Evolutionary conservation across 2,888 invertebrate species (phyloP).

Genomic region (Ochropleura leucogaster): DNA sequence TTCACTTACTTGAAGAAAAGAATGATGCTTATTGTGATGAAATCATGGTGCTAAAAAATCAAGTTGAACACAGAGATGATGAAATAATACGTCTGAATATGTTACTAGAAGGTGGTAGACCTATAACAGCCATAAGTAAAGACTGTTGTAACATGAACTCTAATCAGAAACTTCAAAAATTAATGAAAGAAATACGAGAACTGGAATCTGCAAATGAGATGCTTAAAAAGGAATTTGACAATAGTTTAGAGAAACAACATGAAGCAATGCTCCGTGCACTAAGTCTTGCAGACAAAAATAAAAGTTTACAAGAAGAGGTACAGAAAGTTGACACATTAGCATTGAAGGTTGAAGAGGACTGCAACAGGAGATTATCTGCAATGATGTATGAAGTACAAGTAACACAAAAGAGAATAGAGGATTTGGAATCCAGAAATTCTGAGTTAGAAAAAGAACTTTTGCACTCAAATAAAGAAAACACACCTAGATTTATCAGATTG

Average conservation of each 20-base stretch:
- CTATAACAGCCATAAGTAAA: slow-evolving; percentile 91
- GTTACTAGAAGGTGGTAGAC: slow-evolving; percentile 93
- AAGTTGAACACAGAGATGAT: slow-evolving; percentile 91
- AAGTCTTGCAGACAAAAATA: slow-evolving; percentile 93
- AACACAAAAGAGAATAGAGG: slow-evolving; percentile 90
- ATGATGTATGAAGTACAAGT: slow-evolving; percentile 91
- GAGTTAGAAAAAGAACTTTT: slow-evolving; percentile 91
- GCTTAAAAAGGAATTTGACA: slow-evolving; percentile 87
- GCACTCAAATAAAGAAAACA: slow-evolving; percentile 64
- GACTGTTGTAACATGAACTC: slow-evolving; percentile 92
- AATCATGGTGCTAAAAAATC: slow-evolving; percentile 80
- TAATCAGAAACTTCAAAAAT: slow-evolving; percentile 89
- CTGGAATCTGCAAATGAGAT: slow-evolving; percentile 91
- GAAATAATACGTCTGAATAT: slow-evolving; percentile 93
- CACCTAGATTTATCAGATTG: slow-evolving; percentile 65
- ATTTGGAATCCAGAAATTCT: slow-evolving; percentile 81
- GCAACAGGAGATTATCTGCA: slow-evolving; percentile 92
- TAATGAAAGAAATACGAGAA: slow-evolving; percentile 91
- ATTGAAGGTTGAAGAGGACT: slow-evolving; percentile 94
- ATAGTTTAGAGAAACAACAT: slow-evolving; percentile 92
- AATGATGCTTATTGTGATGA: slow-evolving; percentile 83
- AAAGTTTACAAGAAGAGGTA: slow-evolving; percentile 92
- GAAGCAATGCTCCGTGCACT: slow-evolving; percentile 95
- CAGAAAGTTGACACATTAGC: slow-evolving; percentile 94
- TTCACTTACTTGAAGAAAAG: slow-evolving; percentile 85